These are phyloP conservation scores for Marcusenius ussheri DNA, from an alignment of 2,113 vertebrate species.

Conservation along the genomic window DNA sequence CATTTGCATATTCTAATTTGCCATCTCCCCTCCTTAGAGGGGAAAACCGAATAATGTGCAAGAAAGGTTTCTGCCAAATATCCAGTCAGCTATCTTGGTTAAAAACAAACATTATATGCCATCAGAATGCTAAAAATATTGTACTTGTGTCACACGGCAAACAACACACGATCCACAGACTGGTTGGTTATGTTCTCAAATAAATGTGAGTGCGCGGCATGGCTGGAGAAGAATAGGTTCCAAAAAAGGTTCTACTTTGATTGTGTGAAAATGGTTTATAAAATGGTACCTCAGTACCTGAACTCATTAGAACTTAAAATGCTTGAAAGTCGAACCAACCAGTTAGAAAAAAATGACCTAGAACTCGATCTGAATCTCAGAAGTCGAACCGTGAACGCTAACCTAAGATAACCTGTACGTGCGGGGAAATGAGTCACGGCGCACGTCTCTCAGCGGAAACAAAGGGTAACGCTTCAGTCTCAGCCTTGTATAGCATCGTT, in stretches of 20 bases:
- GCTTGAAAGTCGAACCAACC: too few species aligned
- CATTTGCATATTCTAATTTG: background rate
- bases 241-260: background rate
- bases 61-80: background rate
- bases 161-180: background rate
- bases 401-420: too few species aligned
- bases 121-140: background rate
- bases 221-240: background rate
- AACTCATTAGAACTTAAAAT: too few species aligned
- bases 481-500: too few species aligned
- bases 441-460: too few species aligned
- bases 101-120: background rate
- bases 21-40: background rate
- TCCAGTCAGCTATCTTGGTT: background rate
- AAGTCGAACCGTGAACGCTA: too few species aligned
- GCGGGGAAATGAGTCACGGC: too few species aligned
- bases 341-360: too few species aligned
- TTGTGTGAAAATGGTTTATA: background rate
- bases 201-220: background rate
- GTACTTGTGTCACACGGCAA: background rate
- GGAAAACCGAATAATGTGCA: background rate
- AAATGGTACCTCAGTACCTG: too few species aligned
- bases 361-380: too few species aligned
- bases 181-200: background rate
- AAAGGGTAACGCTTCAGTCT: too few species aligned